Evolutionary conservation across 2,888 invertebrate species (phyloP).

Genomic region (Aspidiotus destructor): DNA sequence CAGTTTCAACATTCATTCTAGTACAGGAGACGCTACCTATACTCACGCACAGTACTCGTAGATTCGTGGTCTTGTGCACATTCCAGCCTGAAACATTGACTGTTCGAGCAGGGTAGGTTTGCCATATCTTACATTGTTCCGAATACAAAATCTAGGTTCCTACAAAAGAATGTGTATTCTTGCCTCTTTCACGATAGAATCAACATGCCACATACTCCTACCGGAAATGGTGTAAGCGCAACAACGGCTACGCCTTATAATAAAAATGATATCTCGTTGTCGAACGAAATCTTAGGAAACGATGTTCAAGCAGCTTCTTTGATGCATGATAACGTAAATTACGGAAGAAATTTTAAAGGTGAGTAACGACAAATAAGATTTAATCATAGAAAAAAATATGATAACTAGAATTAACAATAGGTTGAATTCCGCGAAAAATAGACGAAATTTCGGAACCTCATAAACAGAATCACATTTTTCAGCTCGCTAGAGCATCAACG

Average conservation of each 20-base stretch:
- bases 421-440: neutral
- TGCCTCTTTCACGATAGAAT: constrained; percentile 9
- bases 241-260: constrained; percentile 15
- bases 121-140: neutral
- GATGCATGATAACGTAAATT: constrained; percentile 23
- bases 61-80: constrained; percentile 69
- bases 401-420: constrained; percentile 8
- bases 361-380: constrained; percentile 3
- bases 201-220: constrained; percentile 31
- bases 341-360: constrained; percentile 28
- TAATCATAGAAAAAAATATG: neutral
- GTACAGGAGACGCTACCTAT: constrained; percentile 76
- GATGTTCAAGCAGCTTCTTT: constrained; percentile 38
- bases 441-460: constrained; percentile 7
- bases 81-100: constrained; percentile 74
- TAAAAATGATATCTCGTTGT: constrained; percentile 14
- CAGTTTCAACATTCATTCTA: constrained; percentile 69
- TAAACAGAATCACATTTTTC: no score
- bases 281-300: constrained; percentile 35
- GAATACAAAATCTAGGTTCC: no score
- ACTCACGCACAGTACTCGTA: constrained; percentile 67
- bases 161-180: no score
- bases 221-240: constrained; percentile 11
- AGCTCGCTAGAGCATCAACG: no score
- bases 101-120: constrained; percentile 56